Percentiles rank a stretch among this genome's conserved stretches.
Conservation (phyloP, 2,888 invertebrate genomes). For the Clepsis dumicolana region DNA sequence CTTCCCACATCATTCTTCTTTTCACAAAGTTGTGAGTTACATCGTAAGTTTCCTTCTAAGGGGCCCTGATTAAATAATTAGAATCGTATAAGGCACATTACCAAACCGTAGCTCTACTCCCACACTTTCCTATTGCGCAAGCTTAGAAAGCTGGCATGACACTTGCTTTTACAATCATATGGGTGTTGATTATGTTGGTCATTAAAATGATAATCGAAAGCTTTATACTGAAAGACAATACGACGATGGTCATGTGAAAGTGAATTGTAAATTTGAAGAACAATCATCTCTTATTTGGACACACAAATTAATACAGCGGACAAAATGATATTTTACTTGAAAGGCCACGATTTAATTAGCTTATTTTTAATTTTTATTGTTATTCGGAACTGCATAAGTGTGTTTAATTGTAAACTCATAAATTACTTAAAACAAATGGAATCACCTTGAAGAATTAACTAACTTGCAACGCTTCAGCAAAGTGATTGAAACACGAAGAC, state of each 20-base stretch:
- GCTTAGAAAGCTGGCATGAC: conserved; percentile 49
- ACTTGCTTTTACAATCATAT: conserved; percentile 41
- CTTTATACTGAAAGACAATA: conserved; percentile 35
- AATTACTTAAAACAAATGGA: background rate
- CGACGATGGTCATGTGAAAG: conserved; percentile 36
- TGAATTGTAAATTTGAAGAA: conserved; percentile 20
- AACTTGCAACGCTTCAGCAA: background rate
- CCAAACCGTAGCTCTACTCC: conserved; percentile 47
- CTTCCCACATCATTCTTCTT: background rate
- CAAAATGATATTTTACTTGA: background rate
- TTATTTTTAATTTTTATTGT: background rate
- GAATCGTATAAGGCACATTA: conserved; percentile 44
- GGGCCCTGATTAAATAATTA: conserved; percentile 32
- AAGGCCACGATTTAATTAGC: background rate
- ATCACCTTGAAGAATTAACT: background rate
- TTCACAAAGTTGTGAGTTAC: background rate
- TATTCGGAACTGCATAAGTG: background rate
- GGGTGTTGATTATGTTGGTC: conserved; percentile 40
- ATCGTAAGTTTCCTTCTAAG: background rate
- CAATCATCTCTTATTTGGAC: conserved; percentile 24
- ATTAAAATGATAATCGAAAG: conserved; percentile 43
- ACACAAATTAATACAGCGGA: background rate
- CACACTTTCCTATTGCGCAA: conserved; percentile 54
- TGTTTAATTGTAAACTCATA: background rate
- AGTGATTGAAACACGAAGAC: background rate